These are phyloP conservation scores for Lamellibrachia satsuma DNA, from an alignment of 2,888 invertebrate species.

Conservation along the genomic window DNA sequence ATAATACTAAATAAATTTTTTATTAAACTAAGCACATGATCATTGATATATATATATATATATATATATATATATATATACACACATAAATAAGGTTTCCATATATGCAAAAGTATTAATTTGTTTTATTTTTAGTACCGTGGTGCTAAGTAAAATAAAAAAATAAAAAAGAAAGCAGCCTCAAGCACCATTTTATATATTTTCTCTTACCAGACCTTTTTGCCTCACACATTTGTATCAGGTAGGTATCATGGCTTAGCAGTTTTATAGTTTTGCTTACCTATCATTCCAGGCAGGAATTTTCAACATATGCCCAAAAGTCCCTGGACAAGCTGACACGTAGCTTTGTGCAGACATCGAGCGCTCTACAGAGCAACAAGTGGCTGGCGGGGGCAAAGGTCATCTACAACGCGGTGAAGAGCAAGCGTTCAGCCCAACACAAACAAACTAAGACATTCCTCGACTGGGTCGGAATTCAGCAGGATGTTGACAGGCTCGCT, in stretches of 20 bases:
- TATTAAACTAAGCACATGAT: no score
- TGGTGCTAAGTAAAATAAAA: no score
- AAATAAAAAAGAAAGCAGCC: no score
- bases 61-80: no score
- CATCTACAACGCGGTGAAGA: conserved; percentile 47
- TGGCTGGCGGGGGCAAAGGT: conserved; percentile 58
- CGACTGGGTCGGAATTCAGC: conserved; percentile 59
- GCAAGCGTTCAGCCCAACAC: conserved; percentile 37
- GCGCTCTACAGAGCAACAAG: conserved; percentile 54
- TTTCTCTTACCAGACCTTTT: neutral
- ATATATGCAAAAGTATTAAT: no score
- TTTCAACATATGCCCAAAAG: conserved; percentile 51
- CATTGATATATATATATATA: no score
- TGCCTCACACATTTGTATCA: no score
- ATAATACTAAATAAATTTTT: no score
- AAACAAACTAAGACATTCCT: conserved; percentile 54
- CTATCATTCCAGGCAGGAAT: conserved; percentile 49
- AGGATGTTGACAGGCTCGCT: conserved; percentile 53
- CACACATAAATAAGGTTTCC: no score
- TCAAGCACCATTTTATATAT: neutral
- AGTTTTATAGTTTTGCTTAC: neutral
- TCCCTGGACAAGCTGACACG: conserved; percentile 52
- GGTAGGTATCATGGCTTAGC: neutral
- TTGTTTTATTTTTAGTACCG: no score
- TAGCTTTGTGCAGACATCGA: conserved; percentile 55